phyloP scores from a whole-genome alignment of 2,797 vertebrate genomes.

The Tapirus indicus region DNA sequence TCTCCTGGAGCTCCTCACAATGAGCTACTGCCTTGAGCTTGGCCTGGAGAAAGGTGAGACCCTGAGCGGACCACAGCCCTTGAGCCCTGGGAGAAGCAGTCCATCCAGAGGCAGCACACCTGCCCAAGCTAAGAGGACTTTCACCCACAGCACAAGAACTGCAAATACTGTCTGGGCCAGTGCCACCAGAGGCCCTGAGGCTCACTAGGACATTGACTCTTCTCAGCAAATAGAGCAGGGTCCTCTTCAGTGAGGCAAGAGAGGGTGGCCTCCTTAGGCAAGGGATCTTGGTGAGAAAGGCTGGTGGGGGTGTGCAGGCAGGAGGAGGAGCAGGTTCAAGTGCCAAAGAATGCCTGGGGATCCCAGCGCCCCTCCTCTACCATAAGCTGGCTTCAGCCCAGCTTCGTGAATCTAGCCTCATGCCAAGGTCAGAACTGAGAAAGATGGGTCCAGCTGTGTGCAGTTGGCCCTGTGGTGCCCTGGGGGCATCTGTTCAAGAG shows the following conservation, averaged over 20 bases:
- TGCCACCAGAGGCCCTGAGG: background rate
- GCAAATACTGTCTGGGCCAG: conserved; percentile 61
- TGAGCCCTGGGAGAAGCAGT: background rate
- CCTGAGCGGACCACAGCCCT: conserved; percentile 71
- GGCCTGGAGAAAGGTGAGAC: conserved; percentile 64
- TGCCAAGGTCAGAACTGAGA: conserved; percentile 30
- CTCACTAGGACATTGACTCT: background rate
- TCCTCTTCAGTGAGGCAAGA: background rate
- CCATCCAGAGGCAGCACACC: conserved; percentile 60
- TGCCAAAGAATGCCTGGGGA: background rate
- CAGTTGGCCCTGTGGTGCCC: background rate
- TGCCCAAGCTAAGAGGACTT: background rate
- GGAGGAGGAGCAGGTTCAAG: background rate
- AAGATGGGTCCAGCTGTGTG: conserved; percentile 23
- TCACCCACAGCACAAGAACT: conserved; percentile 34
- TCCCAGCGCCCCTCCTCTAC: background rate
- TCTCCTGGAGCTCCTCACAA: conserved; percentile 16
- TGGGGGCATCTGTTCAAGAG: conserved; percentile 20
- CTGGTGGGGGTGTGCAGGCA: conserved; percentile 6
- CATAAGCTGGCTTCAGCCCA: background rate
- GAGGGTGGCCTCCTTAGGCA: background rate
- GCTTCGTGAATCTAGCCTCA: conserved; percentile 62
- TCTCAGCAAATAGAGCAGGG: background rate
- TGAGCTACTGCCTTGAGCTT: background rate
- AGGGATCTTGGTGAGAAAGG: background rate